These are phyloP conservation scores for Crotalus tigris DNA, from an alignment of 2,113 vertebrate genomes.

Conservation along the genomic window DNA sequence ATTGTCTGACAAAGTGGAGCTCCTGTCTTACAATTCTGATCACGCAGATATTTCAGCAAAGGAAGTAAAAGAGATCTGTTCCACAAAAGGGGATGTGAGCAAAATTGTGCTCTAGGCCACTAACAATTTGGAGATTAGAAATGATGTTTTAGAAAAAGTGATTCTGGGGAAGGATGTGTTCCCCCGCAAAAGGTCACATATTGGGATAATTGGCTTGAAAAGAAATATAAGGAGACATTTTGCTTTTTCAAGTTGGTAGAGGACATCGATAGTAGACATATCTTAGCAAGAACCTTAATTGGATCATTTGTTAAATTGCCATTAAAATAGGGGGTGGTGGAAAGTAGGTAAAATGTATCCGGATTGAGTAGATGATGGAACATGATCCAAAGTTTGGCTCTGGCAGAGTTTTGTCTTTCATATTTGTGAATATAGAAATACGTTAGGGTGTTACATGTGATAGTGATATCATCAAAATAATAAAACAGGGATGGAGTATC, in stretches of 20 bases:
- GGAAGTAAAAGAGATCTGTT: background rate
- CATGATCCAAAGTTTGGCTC: background rate
- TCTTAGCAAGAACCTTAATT: too few species aligned
- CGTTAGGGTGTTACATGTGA: background rate
- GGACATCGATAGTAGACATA: background rate
- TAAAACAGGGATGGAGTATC: background rate
- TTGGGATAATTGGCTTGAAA: background rate
- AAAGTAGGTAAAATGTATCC: background rate
- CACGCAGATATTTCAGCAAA: background rate
- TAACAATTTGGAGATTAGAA: background rate
- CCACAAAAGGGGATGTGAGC: background rate
- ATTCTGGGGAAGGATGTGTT: background rate
- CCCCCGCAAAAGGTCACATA: background rate
- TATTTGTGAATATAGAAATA: background rate
- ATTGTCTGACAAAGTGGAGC: background rate
- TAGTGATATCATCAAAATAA: background rate
- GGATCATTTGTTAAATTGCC: too few species aligned
- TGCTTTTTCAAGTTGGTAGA: background rate
- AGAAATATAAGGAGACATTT: background rate
- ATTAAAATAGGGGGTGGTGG: too few species aligned
- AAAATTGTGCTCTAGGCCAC: background rate
- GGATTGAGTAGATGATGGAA: background rate
- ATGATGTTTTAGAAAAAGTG: background rate
- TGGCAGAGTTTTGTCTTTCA: background rate
- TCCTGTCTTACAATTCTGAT: background rate